Evolutionary conservation across 2,888 invertebrate genomes (phyloP).

Genomic region (Caenorhabditis uteleia): DNA sequence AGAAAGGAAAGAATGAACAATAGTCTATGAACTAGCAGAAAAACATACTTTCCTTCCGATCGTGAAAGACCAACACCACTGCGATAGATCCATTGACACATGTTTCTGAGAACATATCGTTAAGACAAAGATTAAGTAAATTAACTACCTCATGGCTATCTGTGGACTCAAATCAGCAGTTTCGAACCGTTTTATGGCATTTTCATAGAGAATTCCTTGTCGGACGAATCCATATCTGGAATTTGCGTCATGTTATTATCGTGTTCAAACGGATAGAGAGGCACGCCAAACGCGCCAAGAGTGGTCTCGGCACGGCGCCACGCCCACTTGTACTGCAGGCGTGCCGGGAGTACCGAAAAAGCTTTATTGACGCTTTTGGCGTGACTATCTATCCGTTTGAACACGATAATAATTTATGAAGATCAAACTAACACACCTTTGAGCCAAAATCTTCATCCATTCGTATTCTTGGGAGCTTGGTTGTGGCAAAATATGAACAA

Average conservation of each 20-base stretch:
- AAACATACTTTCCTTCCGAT: conserved; percentile 25
- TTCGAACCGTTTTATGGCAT: conserved; percentile 50
- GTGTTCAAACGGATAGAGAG: too few species aligned
- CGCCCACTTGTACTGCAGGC: too few species aligned
- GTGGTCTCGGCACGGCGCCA: too few species aligned
- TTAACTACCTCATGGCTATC: not conserved
- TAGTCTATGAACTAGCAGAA: not conserved
- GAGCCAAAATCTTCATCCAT: conserved; percentile 55
- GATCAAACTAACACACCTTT: conserved; percentile 12
- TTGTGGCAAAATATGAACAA: conserved; percentile 62
- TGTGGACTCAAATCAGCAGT: conserved; percentile 10
- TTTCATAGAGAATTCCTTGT: conserved; percentile 64
- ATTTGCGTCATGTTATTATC: too few species aligned
- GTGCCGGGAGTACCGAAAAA: too few species aligned
- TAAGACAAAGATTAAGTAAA: conserved; percentile 17
- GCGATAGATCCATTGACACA: conserved; percentile 33
- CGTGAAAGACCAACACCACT: conserved; percentile 19
- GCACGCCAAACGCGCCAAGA: too few species aligned
- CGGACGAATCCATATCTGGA: conserved; percentile 54
- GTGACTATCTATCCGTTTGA: too few species aligned
- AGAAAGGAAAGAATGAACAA: not conserved
- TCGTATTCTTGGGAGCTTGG: conserved; percentile 57
- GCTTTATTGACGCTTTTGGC: too few species aligned
- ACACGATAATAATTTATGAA: too few species aligned
- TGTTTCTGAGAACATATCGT: conserved; percentile 23